phyloP scores from a whole-genome alignment of 2,888 invertebrate genomes.

The Embidobia sp. region DNA sequence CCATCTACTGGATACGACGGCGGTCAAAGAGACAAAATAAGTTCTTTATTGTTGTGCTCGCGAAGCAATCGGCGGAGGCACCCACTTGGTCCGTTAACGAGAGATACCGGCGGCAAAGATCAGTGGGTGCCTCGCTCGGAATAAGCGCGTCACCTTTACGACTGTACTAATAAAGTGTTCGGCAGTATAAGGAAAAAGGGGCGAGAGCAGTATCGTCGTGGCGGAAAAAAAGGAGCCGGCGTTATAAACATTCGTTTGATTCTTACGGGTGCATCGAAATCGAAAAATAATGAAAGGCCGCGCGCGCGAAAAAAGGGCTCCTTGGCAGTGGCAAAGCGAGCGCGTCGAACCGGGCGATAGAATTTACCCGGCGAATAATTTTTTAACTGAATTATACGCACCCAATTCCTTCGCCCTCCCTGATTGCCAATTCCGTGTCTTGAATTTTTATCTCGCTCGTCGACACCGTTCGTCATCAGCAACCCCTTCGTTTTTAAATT shows the following conservation, averaged over 20 bases:
- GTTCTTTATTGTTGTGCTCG: conserved; percentile 74
- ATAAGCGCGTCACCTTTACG: conserved; percentile 69
- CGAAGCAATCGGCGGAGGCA: conserved; percentile 70
- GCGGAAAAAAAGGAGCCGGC: conserved; percentile 33
- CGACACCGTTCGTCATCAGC: conserved; percentile 62
- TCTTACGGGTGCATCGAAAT: conserved; percentile 48
- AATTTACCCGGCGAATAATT: conserved; percentile 79
- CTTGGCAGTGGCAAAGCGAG: conserved; percentile 32
- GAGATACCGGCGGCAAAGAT: conserved; percentile 71
- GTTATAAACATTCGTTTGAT: conserved; percentile 47
- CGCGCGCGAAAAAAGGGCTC: conserved; percentile 29
- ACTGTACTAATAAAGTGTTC: conserved; percentile 63
- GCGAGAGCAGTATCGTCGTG: conserved; percentile 17
- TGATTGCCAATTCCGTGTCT: conserved; percentile 82
- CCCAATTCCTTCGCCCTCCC: conserved; percentile 67
- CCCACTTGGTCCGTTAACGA: conserved; percentile 70
- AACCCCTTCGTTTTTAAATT: conserved; percentile 80
- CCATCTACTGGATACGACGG: conserved; percentile 75
- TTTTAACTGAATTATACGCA: conserved; percentile 79
- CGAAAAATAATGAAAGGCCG: conserved; percentile 49
- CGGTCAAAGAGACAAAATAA: conserved; percentile 79
- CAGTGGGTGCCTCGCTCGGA: conserved; percentile 65
- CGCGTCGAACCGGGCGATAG: conserved; percentile 79
- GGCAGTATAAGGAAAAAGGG: conserved; percentile 45
- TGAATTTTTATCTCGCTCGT: conserved; percentile 80